Base-by-base conservation (phyloP, 53 echinoderm and acorn worm genomes). In the Holothuria leucospilota region DNA sequence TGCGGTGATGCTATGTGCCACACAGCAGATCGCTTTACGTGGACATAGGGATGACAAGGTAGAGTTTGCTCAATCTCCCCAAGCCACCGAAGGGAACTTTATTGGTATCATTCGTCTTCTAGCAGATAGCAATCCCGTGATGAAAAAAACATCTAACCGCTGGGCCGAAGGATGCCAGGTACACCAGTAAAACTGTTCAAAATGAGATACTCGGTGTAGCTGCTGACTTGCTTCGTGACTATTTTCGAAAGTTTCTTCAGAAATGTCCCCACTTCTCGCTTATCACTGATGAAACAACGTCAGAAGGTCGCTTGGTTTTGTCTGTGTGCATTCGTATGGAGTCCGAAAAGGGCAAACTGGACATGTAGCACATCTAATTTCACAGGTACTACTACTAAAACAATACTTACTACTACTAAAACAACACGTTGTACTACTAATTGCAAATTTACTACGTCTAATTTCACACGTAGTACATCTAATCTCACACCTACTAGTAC, bases 11-110 rank as follows among this genome's bases (percentile, higher is more conserved):
- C 63, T 82, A 25, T 82, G 82, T 82, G 63, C 82, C 39, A 82
- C 39, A 62, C 82, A 82, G 30, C 82, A 82, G 27, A 82, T 82
- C n/a, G n/a, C 62, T 25, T 62, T 82, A 51, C 82, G 82, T 82
- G 82, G 82, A 82, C 82, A 82, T 30, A 59, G 82, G 62, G 27
- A 82, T 20, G 82, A 82, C 51, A 25, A 41, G 40, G 59, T 82
- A 41, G 60, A 61, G n/a, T n/a, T n/a, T n/a, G n/a, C n/a, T 59
- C 42, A 42, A 9, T 42, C 59, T 82, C 51, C 21, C 82, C n/a
- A 13, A 38, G 38, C 7, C 82, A 82, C 64, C 51, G 82, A 82
- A 51, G 82, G 27, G 51, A 82, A 82, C 30, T 58, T 82, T 62
- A 82, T 82, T 61, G 82, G 63, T 41, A 51, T 82, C 63, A 39